Evolutionary conservation across 2,888 invertebrate genomes (phyloP).

Genomic region (Drosophila atroscutellata): DNA sequence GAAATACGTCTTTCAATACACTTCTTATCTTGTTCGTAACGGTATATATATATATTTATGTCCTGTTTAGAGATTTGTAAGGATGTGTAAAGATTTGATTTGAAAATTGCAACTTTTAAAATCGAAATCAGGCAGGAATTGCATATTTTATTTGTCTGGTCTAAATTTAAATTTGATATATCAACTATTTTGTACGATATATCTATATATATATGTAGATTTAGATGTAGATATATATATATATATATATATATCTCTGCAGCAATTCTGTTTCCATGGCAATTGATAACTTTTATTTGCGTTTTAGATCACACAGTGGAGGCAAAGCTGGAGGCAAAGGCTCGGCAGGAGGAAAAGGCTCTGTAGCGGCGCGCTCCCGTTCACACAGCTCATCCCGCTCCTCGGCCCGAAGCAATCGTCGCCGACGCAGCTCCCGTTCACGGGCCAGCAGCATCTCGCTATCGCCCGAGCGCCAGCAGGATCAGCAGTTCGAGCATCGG

Average conservation of each 20-base stretch:
- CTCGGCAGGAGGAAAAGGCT: constrained; percentile 57
- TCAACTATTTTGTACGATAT: neutral
- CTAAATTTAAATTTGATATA: neutral
- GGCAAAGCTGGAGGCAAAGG: constrained; percentile 58
- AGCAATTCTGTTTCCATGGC: neutral
- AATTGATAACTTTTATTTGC: neutral
- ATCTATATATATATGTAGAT: neutral
- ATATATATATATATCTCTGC: too few relatives aligned
- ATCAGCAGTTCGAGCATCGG: constrained; percentile 88
- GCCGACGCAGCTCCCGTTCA: constrained; percentile 84
- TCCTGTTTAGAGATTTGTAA: too few relatives aligned
- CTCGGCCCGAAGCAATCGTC: constrained; percentile 82
- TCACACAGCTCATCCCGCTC: constrained; percentile 76
- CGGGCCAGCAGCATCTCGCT: constrained; percentile 81
- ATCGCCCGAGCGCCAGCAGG: constrained; percentile 85
- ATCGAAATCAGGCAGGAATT: neutral
- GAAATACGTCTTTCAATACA: neutral
- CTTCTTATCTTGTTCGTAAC: neutral
- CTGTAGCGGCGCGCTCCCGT: constrained; percentile 57
- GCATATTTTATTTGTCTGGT: neutral
- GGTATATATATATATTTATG: neutral
- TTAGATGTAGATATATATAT: neutral
- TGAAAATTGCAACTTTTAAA: neutral
- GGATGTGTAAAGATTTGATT: neutral
- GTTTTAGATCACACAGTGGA: constrained; percentile 70